Percentiles rank a stretch among this genome's conserved stretches.
Conservation (phyloP, 2,888 invertebrate genomes). For the Caenorhabditis doughertyi region DNA sequence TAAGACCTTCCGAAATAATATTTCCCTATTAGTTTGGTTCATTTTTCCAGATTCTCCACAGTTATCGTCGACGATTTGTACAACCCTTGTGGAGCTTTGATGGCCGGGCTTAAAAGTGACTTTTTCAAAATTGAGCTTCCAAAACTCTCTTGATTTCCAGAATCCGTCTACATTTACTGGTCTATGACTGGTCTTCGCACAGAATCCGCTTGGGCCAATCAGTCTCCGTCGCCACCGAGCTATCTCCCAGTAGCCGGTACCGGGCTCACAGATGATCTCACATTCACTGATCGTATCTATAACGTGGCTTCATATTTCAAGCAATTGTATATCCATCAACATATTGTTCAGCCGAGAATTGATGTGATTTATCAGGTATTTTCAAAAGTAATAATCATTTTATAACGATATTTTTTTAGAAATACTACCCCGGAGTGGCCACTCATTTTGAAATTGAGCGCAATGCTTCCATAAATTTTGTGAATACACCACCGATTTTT, state of each 20-base stretch:
- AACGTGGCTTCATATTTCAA: constrained; percentile 80
- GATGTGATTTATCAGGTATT: constrained; percentile 77
- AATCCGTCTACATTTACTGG: constrained; percentile 81
- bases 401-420: constrained; percentile 33
- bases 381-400: background rate
- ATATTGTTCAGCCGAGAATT: constrained; percentile 79
- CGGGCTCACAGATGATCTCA: constrained; percentile 80
- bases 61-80: constrained; percentile 82
- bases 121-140: background rate
- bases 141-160: constrained; percentile 60
- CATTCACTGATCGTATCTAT: constrained; percentile 76
- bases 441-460: constrained; percentile 80
- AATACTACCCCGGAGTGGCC: constrained; percentile 70
- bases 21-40: background rate
- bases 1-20: constrained; percentile 13
- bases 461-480: constrained; percentile 82
- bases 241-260: constrained; percentile 83
- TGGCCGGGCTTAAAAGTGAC: constrained; percentile 73
- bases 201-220: constrained; percentile 82
- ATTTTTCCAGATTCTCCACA: constrained; percentile 76
- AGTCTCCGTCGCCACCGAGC: constrained; percentile 81
- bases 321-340: constrained; percentile 81
- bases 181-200: constrained; percentile 81
- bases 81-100: constrained; percentile 82
- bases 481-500: constrained; percentile 82